Conservation (phyloP, 2,113 vertebrate genomes). For the Labeo rohita region DNA sequence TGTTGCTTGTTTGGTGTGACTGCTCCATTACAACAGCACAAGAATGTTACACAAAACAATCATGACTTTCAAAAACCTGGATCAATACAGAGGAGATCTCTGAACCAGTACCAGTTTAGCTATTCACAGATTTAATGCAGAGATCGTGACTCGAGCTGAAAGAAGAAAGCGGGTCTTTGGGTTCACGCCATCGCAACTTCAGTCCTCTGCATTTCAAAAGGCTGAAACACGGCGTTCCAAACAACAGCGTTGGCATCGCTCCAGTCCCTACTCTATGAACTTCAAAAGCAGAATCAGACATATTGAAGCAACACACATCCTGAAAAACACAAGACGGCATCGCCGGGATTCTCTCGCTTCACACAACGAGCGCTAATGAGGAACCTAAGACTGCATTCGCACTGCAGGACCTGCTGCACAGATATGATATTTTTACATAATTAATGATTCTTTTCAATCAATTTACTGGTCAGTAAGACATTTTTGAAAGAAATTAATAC, state of each 20-base stretch:
- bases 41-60: background rate
- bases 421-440: background rate
- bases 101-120: background rate
- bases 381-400: background rate
- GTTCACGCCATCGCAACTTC: slow-evolving; percentile 10
- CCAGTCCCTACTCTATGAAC: slow-evolving; percentile 19
- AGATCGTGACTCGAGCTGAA: background rate
- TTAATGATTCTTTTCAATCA: background rate
- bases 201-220: slow-evolving; percentile 8
- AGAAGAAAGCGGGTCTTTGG: background rate
- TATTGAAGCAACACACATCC: slow-evolving; percentile 1
- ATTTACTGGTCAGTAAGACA: background rate
- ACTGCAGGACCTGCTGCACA: background rate
- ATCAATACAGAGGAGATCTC: background rate
- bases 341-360: background rate
- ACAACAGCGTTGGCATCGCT: slow-evolving; percentile 7
- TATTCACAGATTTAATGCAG: background rate
- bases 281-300: slow-evolving; percentile 18
- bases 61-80: background rate
- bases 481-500: background rate
- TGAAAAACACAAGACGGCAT: background rate
- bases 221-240: background rate
- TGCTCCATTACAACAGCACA: no score
- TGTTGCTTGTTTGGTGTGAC: background rate
- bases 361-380: background rate